Evolutionary conservation across 2,888 invertebrate genomes (phyloP), one percentile per base, ranked within the genome.

Genomic region (Tenthredo notha): DNA sequence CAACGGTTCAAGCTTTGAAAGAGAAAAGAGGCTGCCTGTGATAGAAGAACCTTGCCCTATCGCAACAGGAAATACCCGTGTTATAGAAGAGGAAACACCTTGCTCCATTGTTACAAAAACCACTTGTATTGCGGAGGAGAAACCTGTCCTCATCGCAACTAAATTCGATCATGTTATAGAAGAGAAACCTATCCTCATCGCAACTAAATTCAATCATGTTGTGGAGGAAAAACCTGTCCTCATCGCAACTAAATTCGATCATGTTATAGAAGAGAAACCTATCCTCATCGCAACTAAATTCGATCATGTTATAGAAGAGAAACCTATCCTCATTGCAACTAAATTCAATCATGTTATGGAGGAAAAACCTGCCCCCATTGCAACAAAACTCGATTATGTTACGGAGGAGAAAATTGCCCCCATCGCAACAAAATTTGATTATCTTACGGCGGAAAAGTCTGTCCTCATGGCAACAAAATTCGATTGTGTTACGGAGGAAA

Each of bases 11-110:
- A 87, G 88, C 70, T 70, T 88, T 70, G 91, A 92, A 85, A 89
- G 90, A 50, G 92, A 92, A 29, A 92, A 92, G 61, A 90, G 92
- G 86, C 87, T 92, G 50, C 91, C 92, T 54, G 90, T 92, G 37
- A 92, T 92, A 86, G 90, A 92, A 86, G 92, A 92, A 85, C 91
- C 91, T 37, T 89, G 87, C 85, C 86, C 90, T 18, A 87, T 87
- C n/a, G 86, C 86, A n/a, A 86, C 84, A 29, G 47, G 2, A 7
- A 15, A 54, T 15, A 74, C 15, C 18, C 77, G 54, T 77, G 77
- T 77, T 12, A 18, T 29, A 7, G 40, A 80, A 37, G 61, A 80
- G 29, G 50, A 50, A 47, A 29, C 4, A 29, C 50, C 47, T 33
- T 18, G 2, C n/a, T 18, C 50, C 12, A 18, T 77, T 15, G 54